phyloP scores from a whole-genome alignment of 2,797 vertebrate genomes.

The Fringilla coelebs region DNA sequence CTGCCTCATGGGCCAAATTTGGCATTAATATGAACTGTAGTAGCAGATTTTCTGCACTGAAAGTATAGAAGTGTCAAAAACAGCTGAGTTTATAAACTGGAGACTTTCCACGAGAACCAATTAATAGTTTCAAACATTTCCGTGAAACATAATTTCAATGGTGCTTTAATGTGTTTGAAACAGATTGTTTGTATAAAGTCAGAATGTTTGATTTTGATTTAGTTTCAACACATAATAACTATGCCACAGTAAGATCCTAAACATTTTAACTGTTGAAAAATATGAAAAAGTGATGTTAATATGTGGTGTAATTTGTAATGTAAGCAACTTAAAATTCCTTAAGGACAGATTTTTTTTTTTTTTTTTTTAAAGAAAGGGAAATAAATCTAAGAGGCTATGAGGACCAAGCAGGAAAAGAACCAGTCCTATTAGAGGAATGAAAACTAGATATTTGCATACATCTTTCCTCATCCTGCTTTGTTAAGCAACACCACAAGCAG shows the following conservation, averaged over 20 bases:
- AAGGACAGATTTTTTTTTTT: not conserved
- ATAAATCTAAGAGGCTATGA: not conserved
- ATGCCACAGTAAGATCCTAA: not conserved
- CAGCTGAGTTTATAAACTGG: not conserved
- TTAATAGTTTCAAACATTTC: constrained; percentile 55
- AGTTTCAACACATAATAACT: constrained; percentile 21
- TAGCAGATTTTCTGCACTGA: constrained; percentile 17
- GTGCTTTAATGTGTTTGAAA: constrained; percentile 24
- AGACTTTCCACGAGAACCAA: constrained; percentile 1
- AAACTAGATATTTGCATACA: not conserved
- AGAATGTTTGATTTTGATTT: constrained; percentile 45
- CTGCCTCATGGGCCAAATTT: not conserved
- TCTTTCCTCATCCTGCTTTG: not conserved
- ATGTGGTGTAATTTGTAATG: not conserved
- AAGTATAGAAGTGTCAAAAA: not conserved
- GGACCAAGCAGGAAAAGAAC: not conserved
- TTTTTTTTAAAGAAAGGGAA: not conserved
- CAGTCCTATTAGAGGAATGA: not conserved
- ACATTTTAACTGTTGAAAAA: constrained; percentile 20
- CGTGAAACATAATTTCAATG: not conserved
- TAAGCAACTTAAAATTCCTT: not conserved
- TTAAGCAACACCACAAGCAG: not conserved
- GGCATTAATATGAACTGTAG: not conserved
- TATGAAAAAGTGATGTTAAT: not conserved
- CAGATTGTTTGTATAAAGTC: constrained; percentile 50